Evolutionary conservation across 2,888 invertebrate genomes (phyloP).

Genomic region (Dioctria rufipes): DNA sequence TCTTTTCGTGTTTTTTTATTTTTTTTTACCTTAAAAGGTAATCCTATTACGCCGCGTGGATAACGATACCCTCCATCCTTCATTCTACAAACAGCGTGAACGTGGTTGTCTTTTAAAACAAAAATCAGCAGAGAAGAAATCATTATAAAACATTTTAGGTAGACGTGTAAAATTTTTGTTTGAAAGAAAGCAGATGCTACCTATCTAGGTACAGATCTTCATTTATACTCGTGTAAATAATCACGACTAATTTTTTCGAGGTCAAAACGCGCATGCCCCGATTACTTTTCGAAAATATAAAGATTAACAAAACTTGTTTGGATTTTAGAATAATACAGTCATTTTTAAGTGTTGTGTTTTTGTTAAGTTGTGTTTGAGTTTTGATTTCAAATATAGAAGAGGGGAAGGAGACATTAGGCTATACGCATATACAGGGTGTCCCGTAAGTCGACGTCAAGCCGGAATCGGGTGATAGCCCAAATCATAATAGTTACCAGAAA

Average conservation of each 20-base stretch:
- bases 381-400: too few relatives aligned
- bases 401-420: too few relatives aligned
- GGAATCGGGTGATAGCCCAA: too few relatives aligned
- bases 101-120: constrained; percentile 6
- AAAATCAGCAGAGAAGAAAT: too few relatives aligned
- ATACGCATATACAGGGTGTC: too few relatives aligned
- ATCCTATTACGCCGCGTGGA: constrained; percentile 44
- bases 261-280: neutral
- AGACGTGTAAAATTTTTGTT: neutral
- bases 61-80: constrained; percentile 1
- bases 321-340: neutral
- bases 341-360: neutral
- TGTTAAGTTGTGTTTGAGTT: too few relatives aligned
- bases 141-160: constrained; percentile 12
- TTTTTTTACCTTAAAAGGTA: constrained; percentile 7
- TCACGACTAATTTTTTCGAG: neutral
- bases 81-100: too few relatives aligned
- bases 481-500: too few relatives aligned
- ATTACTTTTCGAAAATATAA: neutral
- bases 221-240: neutral
- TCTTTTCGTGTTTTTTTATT: too few relatives aligned
- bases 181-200: constrained; percentile 21
- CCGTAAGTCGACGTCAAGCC: too few relatives aligned
- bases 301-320: neutral
- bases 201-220: neutral